These are phyloP conservation scores for Prionace glauca DNA, from an alignment of 2,797 vertebrate species.

Conservation along the genomic window DNA sequence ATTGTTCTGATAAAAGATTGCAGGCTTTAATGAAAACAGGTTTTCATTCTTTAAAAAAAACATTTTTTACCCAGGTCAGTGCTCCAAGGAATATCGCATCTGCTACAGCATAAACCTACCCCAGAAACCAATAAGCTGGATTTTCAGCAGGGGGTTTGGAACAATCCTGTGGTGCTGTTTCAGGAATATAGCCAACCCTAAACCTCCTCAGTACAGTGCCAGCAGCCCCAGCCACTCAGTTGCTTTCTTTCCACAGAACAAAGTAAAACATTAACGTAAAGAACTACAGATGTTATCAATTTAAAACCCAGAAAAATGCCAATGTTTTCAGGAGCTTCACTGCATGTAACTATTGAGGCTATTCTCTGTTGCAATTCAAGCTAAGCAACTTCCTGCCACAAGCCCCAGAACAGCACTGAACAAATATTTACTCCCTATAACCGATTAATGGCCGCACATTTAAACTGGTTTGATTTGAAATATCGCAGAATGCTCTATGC, in stretches of 20 bases:
- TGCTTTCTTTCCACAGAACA: not conserved
- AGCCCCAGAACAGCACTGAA: not conserved
- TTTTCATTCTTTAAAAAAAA: conserved; percentile 3
- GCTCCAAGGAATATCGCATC: not conserved
- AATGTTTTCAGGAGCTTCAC: not conserved
- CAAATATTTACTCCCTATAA: not conserved
- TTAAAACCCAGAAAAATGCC: conserved; percentile 1
- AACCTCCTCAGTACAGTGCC: not conserved
- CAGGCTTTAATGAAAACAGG: not conserved
- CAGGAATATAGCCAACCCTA: conserved; percentile 9
- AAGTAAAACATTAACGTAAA: not conserved
- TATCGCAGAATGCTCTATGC: not conserved
- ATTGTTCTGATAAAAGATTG: not conserved
- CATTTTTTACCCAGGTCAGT: not conserved
- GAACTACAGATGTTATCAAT: conserved; percentile 21
- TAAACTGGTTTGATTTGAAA: not conserved
- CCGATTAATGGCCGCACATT: not conserved
- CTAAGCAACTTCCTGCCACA: conserved; percentile 39
- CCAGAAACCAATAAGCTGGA: not conserved
- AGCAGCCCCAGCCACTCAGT: conserved; percentile 10
- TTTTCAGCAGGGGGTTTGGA: conserved; percentile 18
- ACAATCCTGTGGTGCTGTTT: conserved; percentile 11
- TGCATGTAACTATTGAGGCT: too few relatives aligned
- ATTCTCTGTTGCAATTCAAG: not conserved
- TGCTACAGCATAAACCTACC: not conserved